Evolutionary conservation across 2,113 vertebrate species (phyloP).

Genomic region (Channa argus): DNA sequence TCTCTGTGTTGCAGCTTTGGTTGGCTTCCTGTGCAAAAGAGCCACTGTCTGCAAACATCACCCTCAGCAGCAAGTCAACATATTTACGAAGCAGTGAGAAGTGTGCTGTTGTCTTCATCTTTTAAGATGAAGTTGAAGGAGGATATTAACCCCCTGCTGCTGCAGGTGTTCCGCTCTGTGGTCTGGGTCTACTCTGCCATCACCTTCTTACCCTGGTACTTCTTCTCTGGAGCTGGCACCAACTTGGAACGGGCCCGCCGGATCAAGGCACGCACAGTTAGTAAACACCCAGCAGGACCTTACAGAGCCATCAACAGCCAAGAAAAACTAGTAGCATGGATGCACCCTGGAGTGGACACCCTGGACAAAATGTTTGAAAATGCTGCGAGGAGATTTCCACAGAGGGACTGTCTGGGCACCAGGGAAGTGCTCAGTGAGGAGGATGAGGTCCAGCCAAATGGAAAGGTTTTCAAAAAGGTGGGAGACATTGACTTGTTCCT

Average conservation of each 20-base stretch:
- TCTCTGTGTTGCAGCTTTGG: constrained; percentile 54
- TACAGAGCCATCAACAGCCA: constrained; percentile 90
- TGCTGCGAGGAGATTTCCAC: constrained; percentile 86
- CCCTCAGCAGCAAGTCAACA: not conserved
- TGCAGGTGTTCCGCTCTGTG: constrained; percentile 91
- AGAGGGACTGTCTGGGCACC: constrained; percentile 92
- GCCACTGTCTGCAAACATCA: not conserved
- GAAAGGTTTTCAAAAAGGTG: constrained; percentile 99
- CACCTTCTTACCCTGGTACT: constrained; percentile 94
- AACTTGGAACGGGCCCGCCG: constrained; percentile 85
- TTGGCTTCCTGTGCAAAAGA: constrained; percentile 20
- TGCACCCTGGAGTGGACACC: constrained; percentile 90
- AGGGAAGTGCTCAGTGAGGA: constrained; percentile 95
- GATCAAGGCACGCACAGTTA: constrained; percentile 89
- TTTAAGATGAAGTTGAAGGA: constrained; percentile 94
- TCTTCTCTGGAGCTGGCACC: constrained; percentile 88
- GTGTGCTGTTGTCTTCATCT: constrained; percentile 34
- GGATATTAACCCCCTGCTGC: constrained; percentile 92
- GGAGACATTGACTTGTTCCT: constrained; percentile 13
- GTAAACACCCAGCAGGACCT: constrained; percentile 83
- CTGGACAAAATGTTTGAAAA: constrained; percentile 94
- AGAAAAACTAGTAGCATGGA: constrained; percentile 84
- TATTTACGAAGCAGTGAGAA: not conserved
- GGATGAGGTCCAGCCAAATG: constrained; percentile 95
- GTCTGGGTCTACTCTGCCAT: constrained; percentile 91